These are phyloP conservation scores for Papilio elwesi DNA, from an alignment of 2,888 invertebrate genomes.

Conservation along the genomic window DNA sequence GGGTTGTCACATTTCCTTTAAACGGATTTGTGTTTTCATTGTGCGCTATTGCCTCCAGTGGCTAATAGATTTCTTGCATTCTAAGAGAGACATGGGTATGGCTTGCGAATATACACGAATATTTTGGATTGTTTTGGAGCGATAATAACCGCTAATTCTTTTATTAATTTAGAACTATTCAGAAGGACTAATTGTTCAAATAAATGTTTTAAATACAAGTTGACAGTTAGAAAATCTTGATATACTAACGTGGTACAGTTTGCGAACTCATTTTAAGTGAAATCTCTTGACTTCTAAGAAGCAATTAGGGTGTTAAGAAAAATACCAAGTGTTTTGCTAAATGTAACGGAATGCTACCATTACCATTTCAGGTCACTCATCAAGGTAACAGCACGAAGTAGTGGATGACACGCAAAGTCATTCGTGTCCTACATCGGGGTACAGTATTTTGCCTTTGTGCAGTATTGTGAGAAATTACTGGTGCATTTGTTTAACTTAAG, in stretches of 20 bases:
- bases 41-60: too few species aligned
- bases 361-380: neutral
- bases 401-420: slow-evolving; percentile 4
- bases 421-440: neutral
- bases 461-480: too few species aligned
- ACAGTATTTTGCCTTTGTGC: neutral
- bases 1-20: slow-evolving; percentile 20
- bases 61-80: too few species aligned
- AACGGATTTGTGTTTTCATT: neutral
- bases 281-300: neutral
- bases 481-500: neutral
- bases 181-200: too few species aligned
- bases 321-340: slow-evolving; percentile 3
- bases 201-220: too few species aligned
- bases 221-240: too few species aligned
- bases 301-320: slow-evolving; percentile 1
- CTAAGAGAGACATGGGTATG: too few species aligned
- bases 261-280: neutral
- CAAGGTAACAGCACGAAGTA: neutral
- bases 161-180: too few species aligned
- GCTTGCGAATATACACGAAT: too few species aligned
- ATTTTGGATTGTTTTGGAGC: too few species aligned
- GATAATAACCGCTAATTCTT: too few species aligned
- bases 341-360: neutral
- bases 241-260: neutral